Conservation (phyloP, 1,140 invertebrate genomes). For the Bombus pyrosoma region DNA sequence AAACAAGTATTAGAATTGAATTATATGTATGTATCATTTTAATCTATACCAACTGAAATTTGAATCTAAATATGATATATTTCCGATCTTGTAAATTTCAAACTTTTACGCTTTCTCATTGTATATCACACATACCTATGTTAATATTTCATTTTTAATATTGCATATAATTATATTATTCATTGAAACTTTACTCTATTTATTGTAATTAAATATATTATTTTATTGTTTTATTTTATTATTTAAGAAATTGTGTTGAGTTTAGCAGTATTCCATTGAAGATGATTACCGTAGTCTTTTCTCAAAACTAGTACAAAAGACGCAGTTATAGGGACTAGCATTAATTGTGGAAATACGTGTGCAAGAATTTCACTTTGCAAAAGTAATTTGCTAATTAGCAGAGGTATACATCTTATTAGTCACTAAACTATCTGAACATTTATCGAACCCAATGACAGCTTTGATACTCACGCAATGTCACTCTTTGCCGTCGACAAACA, state of each 20-base stretch:
- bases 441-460: slow-evolving; percentile 26
- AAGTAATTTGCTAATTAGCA: neutral
- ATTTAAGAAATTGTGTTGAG: neutral
- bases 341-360: neutral
- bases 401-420: neutral
- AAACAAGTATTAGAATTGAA: neutral
- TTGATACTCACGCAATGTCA: slow-evolving; percentile 26
- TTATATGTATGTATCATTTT: neutral
- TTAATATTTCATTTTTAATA: neutral
- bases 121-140: neutral
- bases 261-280: neutral
- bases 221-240: neutral
- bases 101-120: neutral
- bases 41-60: neutral
- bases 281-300: neutral
- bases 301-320: neutral
- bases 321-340: no score
- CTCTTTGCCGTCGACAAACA: neutral
- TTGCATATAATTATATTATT: neutral
- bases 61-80: neutral
- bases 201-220: neutral
- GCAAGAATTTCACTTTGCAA: neutral
- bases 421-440: slow-evolving; percentile 25
- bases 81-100: neutral
- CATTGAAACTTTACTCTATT: neutral